Evolutionary conservation across 2,888 invertebrate species (phyloP), one percentile per base, ranked within the genome.

Genomic region (Chymomyza procnemis): DNA sequence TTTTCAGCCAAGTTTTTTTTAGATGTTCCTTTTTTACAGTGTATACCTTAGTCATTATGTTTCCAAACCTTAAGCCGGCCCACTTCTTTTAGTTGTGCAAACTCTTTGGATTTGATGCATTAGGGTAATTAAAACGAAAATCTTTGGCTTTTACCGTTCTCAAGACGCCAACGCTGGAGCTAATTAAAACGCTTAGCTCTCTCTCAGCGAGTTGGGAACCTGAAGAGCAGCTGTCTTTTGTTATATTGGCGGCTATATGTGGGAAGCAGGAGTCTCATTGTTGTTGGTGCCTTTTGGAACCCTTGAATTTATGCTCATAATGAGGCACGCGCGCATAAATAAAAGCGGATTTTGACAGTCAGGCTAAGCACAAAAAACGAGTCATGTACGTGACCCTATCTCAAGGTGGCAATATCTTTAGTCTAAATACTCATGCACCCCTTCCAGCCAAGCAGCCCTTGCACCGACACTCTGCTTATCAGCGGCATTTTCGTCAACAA

Each of bases 81-180:
- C 30, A 26, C 26, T 12, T 26, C 16, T 50, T n/a, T 41, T 54
- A 54, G 41, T 52, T 61, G 41, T 21, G 21, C 41, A 19, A 61
- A 61, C 46, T 46, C 56, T 47, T 55, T 58, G 50, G 64, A 64
- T 58, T 64, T 64, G 64, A 69, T 75, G 76, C 81, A 83, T 86
- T 83, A 84, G 76, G 61, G 69, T 73, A 81, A 81, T 86, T 75
- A 77, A 84, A 77, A 74, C 75, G 68, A 67, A 79, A 78, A 77
- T 80, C 83, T 85, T 76, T 64, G 69, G 69, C 74, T 50, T 50
- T n/a, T 68, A 68, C 74, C 16, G n/a, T 14, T 47, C 47, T 73
- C 74, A 73, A 60, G 69, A 64, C 64, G 26, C 26, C 63, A 54
- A 69, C 59, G 71, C 58, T 68, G 67, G 22, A 59, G 46, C 78